Evolutionary conservation across 2,888 invertebrate genomes (phyloP).

Genomic region (Holacanthella duospinosa): DNA sequence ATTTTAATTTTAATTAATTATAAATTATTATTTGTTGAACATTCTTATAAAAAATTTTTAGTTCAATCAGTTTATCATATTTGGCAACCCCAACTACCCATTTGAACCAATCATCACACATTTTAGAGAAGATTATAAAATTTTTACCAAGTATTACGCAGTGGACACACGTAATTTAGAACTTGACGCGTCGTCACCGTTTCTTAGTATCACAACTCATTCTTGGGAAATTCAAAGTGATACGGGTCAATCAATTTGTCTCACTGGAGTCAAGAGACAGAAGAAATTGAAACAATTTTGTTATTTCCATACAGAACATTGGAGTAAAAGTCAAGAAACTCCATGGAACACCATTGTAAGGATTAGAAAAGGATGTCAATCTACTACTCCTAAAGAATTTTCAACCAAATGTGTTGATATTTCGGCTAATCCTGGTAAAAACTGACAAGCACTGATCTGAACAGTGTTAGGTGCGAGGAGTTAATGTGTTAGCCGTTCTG

Average conservation of each 20-base stretch:
- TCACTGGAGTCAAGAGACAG: not conserved
- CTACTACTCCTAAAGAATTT: not conserved
- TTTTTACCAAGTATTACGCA: conserved; percentile 5
- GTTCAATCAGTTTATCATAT: conserved; percentile 16
- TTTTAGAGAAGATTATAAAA: conserved; percentile 16
- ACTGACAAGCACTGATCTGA: not conserved
- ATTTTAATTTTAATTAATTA: not conserved
- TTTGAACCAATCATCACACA: conserved; percentile 20
- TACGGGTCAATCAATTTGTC: conserved; percentile 16
- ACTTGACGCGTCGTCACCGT: conserved; percentile 16
- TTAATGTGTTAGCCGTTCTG: not conserved
- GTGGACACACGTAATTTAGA: conserved; percentile 9
- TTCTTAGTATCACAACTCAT: conserved; percentile 16
- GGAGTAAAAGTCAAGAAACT: not conserved
- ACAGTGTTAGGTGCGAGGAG: not conserved
- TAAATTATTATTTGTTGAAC: not conserved
- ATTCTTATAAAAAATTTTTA: conserved; percentile 4
- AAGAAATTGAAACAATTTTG: conserved; percentile 12
- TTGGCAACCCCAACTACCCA: conserved; percentile 21
- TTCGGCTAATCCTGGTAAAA: not conserved
- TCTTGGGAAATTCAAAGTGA: conserved; percentile 23
- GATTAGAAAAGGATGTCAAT: conserved; percentile 17
- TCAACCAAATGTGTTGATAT: not conserved
- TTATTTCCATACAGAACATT: conserved; percentile 4
- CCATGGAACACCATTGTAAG: conserved; percentile 15